Evolutionary conservation across 1,140 invertebrate genomes (phyloP), one percentile per base, ranked within the genome.

Genomic region (Popillia japonica): DNA sequence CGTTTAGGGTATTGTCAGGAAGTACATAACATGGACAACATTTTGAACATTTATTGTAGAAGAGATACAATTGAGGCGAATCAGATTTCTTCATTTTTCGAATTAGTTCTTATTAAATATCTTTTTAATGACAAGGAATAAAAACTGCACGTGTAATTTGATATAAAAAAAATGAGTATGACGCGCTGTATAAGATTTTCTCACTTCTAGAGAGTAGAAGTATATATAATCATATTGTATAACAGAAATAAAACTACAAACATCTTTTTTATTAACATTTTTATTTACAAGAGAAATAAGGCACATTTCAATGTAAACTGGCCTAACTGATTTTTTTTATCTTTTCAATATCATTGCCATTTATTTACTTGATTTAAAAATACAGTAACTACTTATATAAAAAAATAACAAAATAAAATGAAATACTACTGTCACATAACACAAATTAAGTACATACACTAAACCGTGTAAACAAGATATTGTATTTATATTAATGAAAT

Each of bases 251-350:
- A 17, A 48, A 48, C n/a, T 48, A 48, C 10, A 17, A 17, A 2
- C 44, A 48, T 14, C n/a, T 14, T 48, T 14, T 17, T 68, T 64
- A 64, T 64, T 68, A 68, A 68, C 61, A 68, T 68, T 27, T 68
- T 68, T 68, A 68, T 68, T 68, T 68, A 68, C 61, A 68, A 34
- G 61, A 68, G 61, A 68, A 68, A 68, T 68, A 68, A 68, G 61
- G 61, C 61, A 68, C 61, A 68, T 68, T 68, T 68, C 61, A 68
- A 68, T 68, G 61, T 68, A 68, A 68, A 68, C 61, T 68, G 61
- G 61, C 61, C 61, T 68, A 68, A 23, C 8, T 48, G 22, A 23
- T 17, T 6, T 68, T 23, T 22, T n/a, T 61, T 27, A 22, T 68
- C 14, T 68, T 68, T 68, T 68, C 14, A 23, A 68, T 68, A 68